Conservation (phyloP, 2,797 vertebrate species). For the Lagocephalus sceleratus region DNA sequence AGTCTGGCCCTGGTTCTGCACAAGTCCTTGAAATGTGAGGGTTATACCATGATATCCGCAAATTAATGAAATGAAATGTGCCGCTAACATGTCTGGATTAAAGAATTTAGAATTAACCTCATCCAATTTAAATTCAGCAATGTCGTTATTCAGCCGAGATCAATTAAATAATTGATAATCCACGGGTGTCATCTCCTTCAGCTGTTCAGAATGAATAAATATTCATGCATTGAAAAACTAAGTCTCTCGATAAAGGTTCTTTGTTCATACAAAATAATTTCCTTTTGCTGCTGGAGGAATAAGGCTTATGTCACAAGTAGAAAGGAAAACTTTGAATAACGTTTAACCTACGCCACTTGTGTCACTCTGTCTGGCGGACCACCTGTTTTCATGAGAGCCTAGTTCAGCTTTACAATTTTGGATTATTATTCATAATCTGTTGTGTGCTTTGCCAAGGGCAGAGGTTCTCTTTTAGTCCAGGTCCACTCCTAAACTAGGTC, state of each 20-base stretch:
- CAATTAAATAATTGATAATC: neutral
- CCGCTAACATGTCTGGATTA: conserved; percentile 39
- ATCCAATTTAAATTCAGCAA: neutral
- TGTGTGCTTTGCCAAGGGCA: conserved; percentile 61
- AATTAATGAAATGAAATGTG: conserved; percentile 33
- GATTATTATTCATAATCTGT: conserved; percentile 76
- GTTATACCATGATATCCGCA: neutral
- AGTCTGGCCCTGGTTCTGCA: conserved; percentile 39
- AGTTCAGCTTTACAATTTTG: conserved; percentile 64
- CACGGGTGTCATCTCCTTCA: too few species aligned
- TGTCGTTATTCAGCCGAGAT: neutral
- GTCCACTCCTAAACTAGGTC: conserved; percentile 69
- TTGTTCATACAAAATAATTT: neutral
- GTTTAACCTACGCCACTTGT: conserved; percentile 12
- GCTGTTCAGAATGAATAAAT: neutral
- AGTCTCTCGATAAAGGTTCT: neutral
- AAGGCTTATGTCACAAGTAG: conserved; percentile 22
- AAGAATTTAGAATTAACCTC: conserved; percentile 11
- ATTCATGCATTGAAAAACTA: neutral
- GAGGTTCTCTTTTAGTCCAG: conserved; percentile 68
- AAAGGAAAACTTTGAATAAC: conserved; percentile 27
- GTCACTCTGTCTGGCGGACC: conserved; percentile 32
- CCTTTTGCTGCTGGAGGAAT: neutral
- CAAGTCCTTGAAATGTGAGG: conserved; percentile 38
- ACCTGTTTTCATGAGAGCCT: conserved; percentile 61